These are phyloP conservation scores for Nycticebus coucang DNA, from an alignment of 2,113 vertebrate genomes.

Conservation along the genomic window DNA sequence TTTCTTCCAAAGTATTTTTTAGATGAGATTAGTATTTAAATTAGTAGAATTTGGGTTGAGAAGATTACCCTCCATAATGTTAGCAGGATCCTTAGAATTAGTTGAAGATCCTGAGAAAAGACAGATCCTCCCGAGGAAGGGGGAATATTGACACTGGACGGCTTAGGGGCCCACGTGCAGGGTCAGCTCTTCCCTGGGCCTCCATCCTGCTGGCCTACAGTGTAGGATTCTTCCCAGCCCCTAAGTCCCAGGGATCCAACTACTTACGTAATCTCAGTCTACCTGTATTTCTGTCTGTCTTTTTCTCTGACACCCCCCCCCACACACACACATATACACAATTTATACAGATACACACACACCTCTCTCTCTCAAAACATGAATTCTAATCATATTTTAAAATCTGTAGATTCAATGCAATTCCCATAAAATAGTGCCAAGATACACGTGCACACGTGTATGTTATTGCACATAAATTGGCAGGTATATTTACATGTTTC, in stretches of 20 bases:
- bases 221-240: not conserved
- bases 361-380: not conserved
- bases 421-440: not conserved
- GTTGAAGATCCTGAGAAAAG: not conserved
- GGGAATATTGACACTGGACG: rapidly evolving
- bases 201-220: no score
- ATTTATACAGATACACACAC: not conserved
- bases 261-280: not conserved
- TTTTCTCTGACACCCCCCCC: not conserved
- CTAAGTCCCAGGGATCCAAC: not conserved
- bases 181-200: not conserved
- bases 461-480: not conserved
- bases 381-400: not conserved
- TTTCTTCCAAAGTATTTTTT: not conserved
- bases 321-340: not conserved
- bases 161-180: no score
- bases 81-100: not conserved
- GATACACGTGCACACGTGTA: not conserved
- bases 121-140: not conserved
- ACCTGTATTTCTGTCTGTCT: not conserved
- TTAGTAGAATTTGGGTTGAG: not conserved
- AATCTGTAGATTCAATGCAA: not conserved
- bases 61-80: no score
- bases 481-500: not conserved
- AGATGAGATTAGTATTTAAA: not conserved